These are phyloP conservation scores for Nesometra sesokonis DNA, from an alignment of 35 echinoderm and acorn worm genomes.

Conservation along the genomic window DNA sequence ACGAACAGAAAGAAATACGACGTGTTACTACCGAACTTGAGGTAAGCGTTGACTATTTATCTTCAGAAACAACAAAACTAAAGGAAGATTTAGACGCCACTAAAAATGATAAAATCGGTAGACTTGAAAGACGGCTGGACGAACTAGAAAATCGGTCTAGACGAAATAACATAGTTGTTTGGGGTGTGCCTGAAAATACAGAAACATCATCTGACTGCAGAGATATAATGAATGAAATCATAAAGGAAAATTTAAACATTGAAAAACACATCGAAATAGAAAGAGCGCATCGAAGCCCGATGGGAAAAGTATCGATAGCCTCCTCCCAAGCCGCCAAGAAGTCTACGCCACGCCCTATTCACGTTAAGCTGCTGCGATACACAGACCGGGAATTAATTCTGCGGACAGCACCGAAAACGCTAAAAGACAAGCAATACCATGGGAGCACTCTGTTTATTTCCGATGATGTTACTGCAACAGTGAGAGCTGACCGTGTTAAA, in stretches of 20 bases:
- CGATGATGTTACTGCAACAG: neutral
- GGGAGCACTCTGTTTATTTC: neutral
- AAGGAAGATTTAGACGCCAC: too few species aligned
- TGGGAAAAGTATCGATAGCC: too few species aligned
- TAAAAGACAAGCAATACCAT: neutral
- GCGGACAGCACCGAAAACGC: neutral
- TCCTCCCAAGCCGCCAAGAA: too few species aligned
- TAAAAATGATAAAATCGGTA: too few species aligned
- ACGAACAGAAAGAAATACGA: neutral
- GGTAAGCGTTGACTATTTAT: neutral
- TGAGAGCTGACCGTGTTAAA: neutral
- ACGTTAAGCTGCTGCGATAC: neutral
- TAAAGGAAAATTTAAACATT: too few species aligned
- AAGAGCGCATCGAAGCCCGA: too few species aligned
- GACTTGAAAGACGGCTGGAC: neutral
- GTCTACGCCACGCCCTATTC: neutral
- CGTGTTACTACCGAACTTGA: neutral
- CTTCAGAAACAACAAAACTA: too few species aligned
- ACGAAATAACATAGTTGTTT: neutral
- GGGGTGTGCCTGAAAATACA: too few species aligned
- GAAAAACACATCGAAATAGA: too few species aligned
- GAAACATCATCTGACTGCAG: too few species aligned
- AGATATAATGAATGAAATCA: too few species aligned
- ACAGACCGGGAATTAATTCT: neutral
- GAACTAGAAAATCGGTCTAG: neutral